Conservation (phyloP, 2,888 invertebrate species). For the Drosophila nr. fundita region DNA sequence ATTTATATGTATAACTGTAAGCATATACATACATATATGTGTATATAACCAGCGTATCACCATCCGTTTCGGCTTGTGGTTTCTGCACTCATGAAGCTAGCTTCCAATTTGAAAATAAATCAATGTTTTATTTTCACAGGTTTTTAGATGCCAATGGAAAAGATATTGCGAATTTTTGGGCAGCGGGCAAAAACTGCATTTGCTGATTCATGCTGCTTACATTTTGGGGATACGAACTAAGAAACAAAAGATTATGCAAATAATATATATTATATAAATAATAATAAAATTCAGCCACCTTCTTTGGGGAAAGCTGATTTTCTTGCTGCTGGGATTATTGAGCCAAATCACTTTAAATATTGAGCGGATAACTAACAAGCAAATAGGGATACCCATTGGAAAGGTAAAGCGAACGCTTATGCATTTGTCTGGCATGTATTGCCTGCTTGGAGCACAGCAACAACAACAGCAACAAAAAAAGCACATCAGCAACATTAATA, state of each 20-base stretch:
- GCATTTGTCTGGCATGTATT: constrained; percentile 17
- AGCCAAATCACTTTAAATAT: constrained; percentile 16
- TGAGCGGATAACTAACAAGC: constrained; percentile 1
- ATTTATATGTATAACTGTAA: neutral
- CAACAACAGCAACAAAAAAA: constrained; percentile 26
- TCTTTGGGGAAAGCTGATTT: neutral
- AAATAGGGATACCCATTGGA: neutral
- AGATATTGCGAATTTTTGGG: neutral
- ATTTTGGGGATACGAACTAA: neutral
- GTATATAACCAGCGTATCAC: neutral
- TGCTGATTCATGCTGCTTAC: neutral
- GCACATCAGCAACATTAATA: constrained; percentile 29
- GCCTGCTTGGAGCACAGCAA: constrained; percentile 20
- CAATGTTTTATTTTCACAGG: neutral
- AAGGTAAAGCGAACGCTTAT: constrained; percentile 19
- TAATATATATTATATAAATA: too few relatives aligned
- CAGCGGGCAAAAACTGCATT: neutral
- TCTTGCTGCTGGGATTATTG: neutral
- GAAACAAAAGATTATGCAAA: neutral
- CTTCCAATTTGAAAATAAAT: neutral
- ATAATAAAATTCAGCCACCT: neutral
- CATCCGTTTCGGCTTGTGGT: neutral
- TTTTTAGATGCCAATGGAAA: too few relatives aligned
- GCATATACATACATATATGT: neutral
- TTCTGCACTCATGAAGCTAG: neutral